Base-by-base conservation (phyloP, 2,888 invertebrate species). In the Ennomos quercinarius region DNA sequence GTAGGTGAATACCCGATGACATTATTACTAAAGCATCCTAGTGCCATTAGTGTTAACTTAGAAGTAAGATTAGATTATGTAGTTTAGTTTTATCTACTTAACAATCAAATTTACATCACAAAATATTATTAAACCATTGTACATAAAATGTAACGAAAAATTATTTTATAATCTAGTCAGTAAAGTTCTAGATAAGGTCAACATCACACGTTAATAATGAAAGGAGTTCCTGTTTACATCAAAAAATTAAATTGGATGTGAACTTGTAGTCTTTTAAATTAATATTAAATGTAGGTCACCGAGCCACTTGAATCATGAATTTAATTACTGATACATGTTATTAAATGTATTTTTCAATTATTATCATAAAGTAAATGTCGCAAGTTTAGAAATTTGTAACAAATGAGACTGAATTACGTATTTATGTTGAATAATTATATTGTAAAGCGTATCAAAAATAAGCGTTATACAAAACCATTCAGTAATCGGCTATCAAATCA, bases 341-440 rank as follows among this genome's bases (percentile, higher is more conserved):
- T 47, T 51, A 60, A 60, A 51, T 57, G 57, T 60, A 49, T 49
- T 38, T 40, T 40, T 50, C 43, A 59, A 58, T 59, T 63, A 63
- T 57, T 60, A 46, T 42, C 46, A 54, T 63, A 62, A 47, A 48
- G 10, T 68, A 67, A 44, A 63, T 63, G 71, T 74, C 72, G 71
- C 76, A 72, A 76, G 63, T 70, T 76, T 67, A 73, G 74, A 71
- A 78, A 77, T 74, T 76, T 76, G 76, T 77, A 78, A 76, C 64
- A 70, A 76, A 84, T 84, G 87, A 89, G 89, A 89, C 88, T 89
- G 89, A 87, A 52, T 78, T 77, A 78, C 80, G 84, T 86, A 83
- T 85, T 86, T 81, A 82, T 76, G 74, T 83, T 81, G 74, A 75
- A 67, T 65, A n/a, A n/a, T n/a, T n/a, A 74, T 76, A 76, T 75